Percentiles rank a stretch among this genome's conserved stretches.
Evolutionary conservation across 2,888 invertebrate genomes (phyloP).

Genomic region (Morinoia aosen): DNA sequence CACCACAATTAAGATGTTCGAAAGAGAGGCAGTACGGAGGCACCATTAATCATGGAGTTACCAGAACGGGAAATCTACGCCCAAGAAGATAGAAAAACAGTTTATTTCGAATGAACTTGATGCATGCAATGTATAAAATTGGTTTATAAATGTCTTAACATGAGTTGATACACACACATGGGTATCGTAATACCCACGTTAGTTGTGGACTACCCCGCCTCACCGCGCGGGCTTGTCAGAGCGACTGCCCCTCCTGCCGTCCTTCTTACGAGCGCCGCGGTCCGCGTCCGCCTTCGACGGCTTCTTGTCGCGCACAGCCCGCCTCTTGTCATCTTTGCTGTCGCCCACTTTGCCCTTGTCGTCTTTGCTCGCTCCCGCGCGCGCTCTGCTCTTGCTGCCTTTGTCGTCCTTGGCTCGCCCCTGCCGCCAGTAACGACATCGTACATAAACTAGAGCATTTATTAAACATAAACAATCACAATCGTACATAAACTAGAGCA

Average conservation of each 20-base stretch:
- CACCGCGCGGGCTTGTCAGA: conserved; percentile 31
- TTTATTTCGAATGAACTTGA: too few relatives aligned
- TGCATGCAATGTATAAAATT: too few relatives aligned
- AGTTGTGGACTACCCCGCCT: not conserved
- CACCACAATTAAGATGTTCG: too few relatives aligned
- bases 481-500: too few relatives aligned
- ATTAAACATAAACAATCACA: too few relatives aligned
- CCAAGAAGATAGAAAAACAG: too few relatives aligned
- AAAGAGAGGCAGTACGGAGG: too few relatives aligned
- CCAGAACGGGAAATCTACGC: too few relatives aligned
- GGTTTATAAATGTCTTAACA: too few relatives aligned
- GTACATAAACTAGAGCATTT: too few relatives aligned
- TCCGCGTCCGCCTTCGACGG: not conserved
- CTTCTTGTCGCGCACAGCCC: conserved; percentile 13
- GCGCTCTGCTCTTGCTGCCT: not conserved
- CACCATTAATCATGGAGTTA: too few relatives aligned
- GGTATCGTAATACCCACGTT: not conserved
- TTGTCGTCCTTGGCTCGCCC: not conserved
- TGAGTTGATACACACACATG: too few relatives aligned
- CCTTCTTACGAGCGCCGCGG: not conserved
- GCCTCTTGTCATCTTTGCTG: not conserved
- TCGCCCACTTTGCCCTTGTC: not conserved
- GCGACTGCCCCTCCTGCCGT: conserved; percentile 26
- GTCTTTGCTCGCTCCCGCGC: not conserved
- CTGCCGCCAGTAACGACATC: not conserved